Evolutionary conservation across 2,888 invertebrate genomes (phyloP).

Genomic region (Ctenicera cuprea): DNA sequence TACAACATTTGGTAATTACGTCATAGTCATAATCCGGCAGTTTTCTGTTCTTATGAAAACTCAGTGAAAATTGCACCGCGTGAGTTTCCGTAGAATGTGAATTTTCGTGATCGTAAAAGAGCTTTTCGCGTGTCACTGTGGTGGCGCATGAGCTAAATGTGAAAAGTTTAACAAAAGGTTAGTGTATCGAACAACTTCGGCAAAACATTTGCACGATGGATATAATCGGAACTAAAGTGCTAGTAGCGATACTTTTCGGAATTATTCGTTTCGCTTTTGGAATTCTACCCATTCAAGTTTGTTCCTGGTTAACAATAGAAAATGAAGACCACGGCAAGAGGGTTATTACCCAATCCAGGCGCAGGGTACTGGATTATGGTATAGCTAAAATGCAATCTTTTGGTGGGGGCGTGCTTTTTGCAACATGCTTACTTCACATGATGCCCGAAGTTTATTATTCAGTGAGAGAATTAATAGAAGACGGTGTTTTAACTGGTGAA

Average conservation of each 20-base stretch:
- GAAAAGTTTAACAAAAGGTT: neutral
- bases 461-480: constrained; percentile 69
- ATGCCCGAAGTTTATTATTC: constrained; percentile 84
- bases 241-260: constrained; percentile 73
- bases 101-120: neutral
- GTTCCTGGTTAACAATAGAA: constrained; percentile 66
- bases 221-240: constrained; percentile 71
- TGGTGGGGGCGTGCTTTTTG: constrained; percentile 86
- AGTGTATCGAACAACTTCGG: neutral
- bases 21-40: too few species aligned
- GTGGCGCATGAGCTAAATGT: constrained; percentile 16
- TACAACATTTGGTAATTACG: too few species aligned
- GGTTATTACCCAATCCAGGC: constrained; percentile 65
- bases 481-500: constrained; percentile 75
- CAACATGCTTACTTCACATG: constrained; percentile 86
- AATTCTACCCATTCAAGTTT: constrained; percentile 73
- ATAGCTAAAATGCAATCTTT: constrained; percentile 74
- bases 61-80: neutral
- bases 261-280: constrained; percentile 73
- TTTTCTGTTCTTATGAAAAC: neutral
- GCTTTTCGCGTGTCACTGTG: neutral
- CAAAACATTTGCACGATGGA: constrained; percentile 64
- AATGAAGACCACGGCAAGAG: constrained; percentile 63
- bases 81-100: neutral
- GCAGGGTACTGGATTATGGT: constrained; percentile 66